These are phyloP conservation scores for Plectus sambesii DNA, from an alignment of 1,140 invertebrate species.

Conservation along the genomic window DNA sequence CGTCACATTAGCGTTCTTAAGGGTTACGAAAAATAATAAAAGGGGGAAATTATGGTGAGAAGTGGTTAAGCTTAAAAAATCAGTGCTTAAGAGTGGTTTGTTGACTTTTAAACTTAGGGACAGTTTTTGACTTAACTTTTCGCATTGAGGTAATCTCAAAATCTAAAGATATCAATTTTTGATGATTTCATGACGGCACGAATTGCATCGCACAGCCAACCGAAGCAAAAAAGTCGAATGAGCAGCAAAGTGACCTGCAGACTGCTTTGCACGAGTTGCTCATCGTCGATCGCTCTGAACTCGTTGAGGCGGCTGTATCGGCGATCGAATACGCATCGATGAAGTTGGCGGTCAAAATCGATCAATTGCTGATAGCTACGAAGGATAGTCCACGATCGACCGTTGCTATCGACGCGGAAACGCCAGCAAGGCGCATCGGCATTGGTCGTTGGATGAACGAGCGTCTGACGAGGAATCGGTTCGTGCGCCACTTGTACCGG, in stretches of 20 bases:
- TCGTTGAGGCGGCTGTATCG: conserved; percentile 27
- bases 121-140: no score
- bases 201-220: no score
- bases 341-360: conserved; percentile 27
- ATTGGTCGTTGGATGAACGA: neutral
- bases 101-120: no score
- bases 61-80: no score
- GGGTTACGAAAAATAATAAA: neutral
- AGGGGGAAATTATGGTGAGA: no score
- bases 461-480: neutral
- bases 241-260: conserved; percentile 18
- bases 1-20: no score
- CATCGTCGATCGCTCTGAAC: conserved; percentile 9
- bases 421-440: neutral
- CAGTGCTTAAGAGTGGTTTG: no score
- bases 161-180: no score
- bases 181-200: no score
- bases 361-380: conserved; percentile 12
- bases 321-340: conserved; percentile 38
- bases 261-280: conserved; percentile 6
- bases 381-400: neutral
- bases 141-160: no score
- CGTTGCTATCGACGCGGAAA: neutral
- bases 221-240: no score
- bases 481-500: conserved; percentile 15